Evolutionary conservation across 1,140 invertebrate genomes (phyloP).

Genomic region (Drosophila bifasciata): DNA sequence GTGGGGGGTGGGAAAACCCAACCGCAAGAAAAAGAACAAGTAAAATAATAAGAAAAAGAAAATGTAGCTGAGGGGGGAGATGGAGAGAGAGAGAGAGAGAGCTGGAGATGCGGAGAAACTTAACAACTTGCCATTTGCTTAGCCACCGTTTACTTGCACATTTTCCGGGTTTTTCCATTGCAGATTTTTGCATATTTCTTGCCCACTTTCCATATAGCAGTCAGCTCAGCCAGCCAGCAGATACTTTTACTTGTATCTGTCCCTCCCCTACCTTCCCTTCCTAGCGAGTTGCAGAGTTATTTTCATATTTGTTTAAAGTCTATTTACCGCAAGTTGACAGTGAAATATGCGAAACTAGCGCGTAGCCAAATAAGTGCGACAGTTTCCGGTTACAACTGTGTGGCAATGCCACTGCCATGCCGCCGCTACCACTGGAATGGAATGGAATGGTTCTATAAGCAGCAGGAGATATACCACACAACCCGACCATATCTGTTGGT

Average conservation of each 20-base stretch:
- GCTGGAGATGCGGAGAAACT: constrained; percentile 38
- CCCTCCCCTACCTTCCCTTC: background rate
- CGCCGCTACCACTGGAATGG: background rate
- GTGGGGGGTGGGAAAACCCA: background rate
- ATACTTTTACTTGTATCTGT: too few species aligned
- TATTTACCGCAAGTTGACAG: constrained; percentile 82
- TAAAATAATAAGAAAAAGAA: constrained; percentile 10
- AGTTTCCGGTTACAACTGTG: constrained; percentile 80
- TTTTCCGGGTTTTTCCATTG: constrained; percentile 37
- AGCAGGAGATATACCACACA: constrained; percentile 57
- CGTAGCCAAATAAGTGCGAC: constrained; percentile 82
- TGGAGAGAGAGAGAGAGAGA: constrained; percentile 1
- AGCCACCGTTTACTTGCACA: constrained; percentile 77
- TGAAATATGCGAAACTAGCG: constrained; percentile 82
- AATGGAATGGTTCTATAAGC: too few species aligned
- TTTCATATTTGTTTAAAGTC: constrained; percentile 83
- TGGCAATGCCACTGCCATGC: constrained; percentile 58
- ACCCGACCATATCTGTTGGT: constrained; percentile 7
- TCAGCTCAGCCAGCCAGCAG: too few species aligned
- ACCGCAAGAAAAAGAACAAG: constrained; percentile 12
- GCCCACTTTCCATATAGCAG: constrained; percentile 35
- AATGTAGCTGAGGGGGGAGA: too few species aligned
- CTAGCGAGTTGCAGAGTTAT: constrained; percentile 68
- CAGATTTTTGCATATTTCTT: constrained; percentile 66
- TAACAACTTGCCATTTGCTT: constrained; percentile 80